Conservation (phyloP, 2,113 vertebrate genomes). For the Eublepharis macularius region DNA sequence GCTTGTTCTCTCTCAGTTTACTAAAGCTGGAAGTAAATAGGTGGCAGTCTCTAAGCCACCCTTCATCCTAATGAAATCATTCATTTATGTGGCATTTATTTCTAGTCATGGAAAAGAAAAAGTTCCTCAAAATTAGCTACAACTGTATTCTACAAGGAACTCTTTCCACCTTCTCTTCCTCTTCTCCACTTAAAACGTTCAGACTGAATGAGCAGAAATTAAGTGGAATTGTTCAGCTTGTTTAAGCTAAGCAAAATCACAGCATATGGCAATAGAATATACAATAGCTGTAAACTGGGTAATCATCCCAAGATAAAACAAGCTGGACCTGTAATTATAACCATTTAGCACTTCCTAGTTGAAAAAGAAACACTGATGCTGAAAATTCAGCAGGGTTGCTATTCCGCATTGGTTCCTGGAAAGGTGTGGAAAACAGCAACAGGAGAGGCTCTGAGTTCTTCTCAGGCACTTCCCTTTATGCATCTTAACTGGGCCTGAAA, state of each 20-base stretch:
- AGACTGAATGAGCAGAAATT: constrained; percentile 37
- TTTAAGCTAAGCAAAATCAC: neutral
- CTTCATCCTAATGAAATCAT: constrained; percentile 57
- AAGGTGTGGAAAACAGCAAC: neutral
- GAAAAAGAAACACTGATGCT: neutral
- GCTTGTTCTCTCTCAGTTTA: neutral
- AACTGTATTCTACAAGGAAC: constrained; percentile 12
- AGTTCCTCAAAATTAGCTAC: constrained; percentile 26
- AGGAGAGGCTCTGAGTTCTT: neutral
- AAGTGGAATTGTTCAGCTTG: neutral
- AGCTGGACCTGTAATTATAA: neutral
- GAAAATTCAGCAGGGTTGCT: neutral
- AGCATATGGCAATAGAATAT: neutral
- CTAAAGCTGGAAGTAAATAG: neutral
- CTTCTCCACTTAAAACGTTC: constrained; percentile 5
- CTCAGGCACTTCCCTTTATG: neutral
- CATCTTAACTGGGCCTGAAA: neutral
- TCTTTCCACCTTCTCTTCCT: constrained; percentile 4
- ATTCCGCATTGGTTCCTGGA: neutral
- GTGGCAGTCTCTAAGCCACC: neutral
- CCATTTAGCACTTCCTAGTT: neutral
- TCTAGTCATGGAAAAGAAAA: constrained; percentile 21
- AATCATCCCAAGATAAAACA: neutral
- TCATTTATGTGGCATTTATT: constrained; percentile 16
- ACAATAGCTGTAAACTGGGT: neutral